Conservation (phyloP, 2,113 vertebrate species). For the Eudyptes chrysolophus region DNA sequence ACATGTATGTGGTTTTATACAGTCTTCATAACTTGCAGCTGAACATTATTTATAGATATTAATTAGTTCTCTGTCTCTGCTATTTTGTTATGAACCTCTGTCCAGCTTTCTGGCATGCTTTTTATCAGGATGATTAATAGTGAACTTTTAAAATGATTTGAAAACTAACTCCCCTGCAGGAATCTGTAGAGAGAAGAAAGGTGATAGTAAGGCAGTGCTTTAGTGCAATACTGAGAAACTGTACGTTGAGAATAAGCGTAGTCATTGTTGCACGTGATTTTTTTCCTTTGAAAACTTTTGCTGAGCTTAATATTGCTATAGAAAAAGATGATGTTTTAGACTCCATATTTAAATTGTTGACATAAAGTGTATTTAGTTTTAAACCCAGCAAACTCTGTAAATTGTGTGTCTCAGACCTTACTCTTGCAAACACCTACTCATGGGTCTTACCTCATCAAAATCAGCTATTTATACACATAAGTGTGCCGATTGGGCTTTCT, state of each 20-base stretch:
- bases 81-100: slow-evolving; percentile 66
- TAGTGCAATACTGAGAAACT: neutral
- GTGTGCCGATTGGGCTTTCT: neutral
- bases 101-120: slow-evolving; percentile 62
- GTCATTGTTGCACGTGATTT: neutral
- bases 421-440: neutral
- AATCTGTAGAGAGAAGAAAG: slow-evolving; percentile 36
- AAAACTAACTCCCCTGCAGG: slow-evolving; percentile 52
- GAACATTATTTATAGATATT: slow-evolving; percentile 71
- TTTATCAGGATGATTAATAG: slow-evolving; percentile 65
- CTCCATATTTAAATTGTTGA: slow-evolving; percentile 29
- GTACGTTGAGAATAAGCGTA: neutral
- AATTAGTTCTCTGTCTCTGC: slow-evolving; percentile 69
- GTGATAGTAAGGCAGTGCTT: slow-evolving; percentile 41
- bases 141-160: slow-evolving; percentile 54
- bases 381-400: slow-evolving; percentile 42
- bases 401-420: neutral
- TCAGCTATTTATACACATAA: neutral
- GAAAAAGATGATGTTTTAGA: slow-evolving; percentile 27
- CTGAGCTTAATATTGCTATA: slow-evolving; percentile 1
- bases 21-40: slow-evolving; percentile 64
- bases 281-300: neutral
- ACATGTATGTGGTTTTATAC: slow-evolving; percentile 55
- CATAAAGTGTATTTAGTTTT: slow-evolving; percentile 28
- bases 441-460: neutral